Conservation (phyloP, 2,797 vertebrate genomes). For the Xyrichtys novacula region DNA sequence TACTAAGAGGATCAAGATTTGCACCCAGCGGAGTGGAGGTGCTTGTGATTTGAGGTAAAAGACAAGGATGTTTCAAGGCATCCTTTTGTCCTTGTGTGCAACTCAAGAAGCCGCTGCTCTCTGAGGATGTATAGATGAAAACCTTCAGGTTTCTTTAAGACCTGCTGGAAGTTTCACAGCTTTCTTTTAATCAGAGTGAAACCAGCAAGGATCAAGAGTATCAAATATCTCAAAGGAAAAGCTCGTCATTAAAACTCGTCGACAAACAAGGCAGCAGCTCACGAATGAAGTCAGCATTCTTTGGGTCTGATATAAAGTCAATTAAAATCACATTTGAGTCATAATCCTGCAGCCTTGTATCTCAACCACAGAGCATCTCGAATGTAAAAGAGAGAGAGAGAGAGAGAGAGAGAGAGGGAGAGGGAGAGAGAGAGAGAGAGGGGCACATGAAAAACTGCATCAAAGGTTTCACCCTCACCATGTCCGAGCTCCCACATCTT, state of each 20-base stretch:
- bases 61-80: background rate
- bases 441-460: background rate
- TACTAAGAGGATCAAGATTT: background rate
- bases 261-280: constrained; percentile 6
- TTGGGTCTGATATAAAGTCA: constrained; percentile 38
- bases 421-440: constrained; percentile 5
- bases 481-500: constrained; percentile 2
- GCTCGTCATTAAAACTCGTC: constrained; percentile 3
- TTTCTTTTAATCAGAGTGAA: constrained; percentile 14
- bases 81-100: background rate
- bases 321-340: constrained; percentile 41
- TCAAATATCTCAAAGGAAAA: background rate
- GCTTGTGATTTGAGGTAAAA: background rate
- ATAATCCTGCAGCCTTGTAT: constrained; percentile 8
- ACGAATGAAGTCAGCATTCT: constrained; percentile 41
- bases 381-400: constrained; percentile 2
- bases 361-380: background rate
- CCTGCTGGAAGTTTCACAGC: background rate
- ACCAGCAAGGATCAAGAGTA: constrained; percentile 13
- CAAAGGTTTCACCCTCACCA: constrained; percentile 19
- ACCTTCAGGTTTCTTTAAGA: constrained; percentile 3
- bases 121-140: background rate
- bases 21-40: background rate
- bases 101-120: too few species aligned
- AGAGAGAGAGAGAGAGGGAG: constrained; percentile 3